phyloP scores from a whole-genome alignment of 2,888 invertebrate species.

The Dryomyza anilis region DNA sequence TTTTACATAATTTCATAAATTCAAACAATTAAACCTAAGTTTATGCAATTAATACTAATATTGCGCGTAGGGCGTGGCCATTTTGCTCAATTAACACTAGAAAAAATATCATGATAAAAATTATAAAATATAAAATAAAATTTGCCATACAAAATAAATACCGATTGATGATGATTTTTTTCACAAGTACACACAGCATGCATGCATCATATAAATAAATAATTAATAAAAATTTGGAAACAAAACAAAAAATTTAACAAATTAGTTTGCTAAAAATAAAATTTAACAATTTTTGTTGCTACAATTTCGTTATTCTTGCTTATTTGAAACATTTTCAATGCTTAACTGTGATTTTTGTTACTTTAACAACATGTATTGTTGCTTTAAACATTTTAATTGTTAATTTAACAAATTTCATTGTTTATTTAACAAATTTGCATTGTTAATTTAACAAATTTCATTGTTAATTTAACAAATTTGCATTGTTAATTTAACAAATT shows the following conservation, averaged over 20 bases:
- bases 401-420: too few species aligned
- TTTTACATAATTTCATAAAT: not conserved
- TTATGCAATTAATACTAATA: conserved; percentile 34
- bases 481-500: too few species aligned
- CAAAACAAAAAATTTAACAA: conserved; percentile 25
- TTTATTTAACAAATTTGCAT: too few species aligned
- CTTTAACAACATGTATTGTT: too few species aligned
- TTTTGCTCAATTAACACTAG: conserved; percentile 30
- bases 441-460: too few species aligned
- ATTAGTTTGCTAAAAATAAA: conserved; percentile 2
- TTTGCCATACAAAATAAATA: conserved; percentile 26
- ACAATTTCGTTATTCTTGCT: too few species aligned
- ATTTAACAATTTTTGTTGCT: too few species aligned
- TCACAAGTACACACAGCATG: conserved; percentile 21
- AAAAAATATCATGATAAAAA: conserved; percentile 4
- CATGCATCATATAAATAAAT: conserved; percentile 20
- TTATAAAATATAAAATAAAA: conserved; percentile 26
- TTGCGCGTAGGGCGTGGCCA: conserved; percentile 42
- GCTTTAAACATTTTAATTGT: too few species aligned
- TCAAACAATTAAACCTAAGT: not conserved
- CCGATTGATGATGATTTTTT: conserved; percentile 32
- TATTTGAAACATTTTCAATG: too few species aligned
- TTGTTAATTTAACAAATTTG: too few species aligned
- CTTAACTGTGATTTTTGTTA: too few species aligned
- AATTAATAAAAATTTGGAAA: conserved; percentile 10